phyloP scores from a whole-genome alignment of 2,113 vertebrate species.

The Chloropsis hardwickii region DNA sequence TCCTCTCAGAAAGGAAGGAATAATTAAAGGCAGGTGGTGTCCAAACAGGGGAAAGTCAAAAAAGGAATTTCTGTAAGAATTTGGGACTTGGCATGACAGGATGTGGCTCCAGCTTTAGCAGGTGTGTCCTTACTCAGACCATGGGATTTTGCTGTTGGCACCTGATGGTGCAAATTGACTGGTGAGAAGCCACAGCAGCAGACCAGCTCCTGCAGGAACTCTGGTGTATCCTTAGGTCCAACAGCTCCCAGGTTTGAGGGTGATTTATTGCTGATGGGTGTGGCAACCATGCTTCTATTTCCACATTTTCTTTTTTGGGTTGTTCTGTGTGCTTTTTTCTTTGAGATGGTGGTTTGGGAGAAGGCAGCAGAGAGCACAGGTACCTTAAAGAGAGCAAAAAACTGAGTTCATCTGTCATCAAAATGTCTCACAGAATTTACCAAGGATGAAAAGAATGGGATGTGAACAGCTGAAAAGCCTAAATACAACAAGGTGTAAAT shows the following conservation, averaged over 20 bases:
- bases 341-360: neutral
- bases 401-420: neutral
- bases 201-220: neutral
- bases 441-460: neutral
- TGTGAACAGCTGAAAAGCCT: neutral
- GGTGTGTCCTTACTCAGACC: neutral
- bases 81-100: neutral
- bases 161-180: neutral
- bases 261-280: neutral
- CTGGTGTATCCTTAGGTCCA: neutral
- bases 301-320: neutral
- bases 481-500: neutral
- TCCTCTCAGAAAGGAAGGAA: neutral
- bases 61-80: neutral
- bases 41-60: neutral
- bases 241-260: neutral
- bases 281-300: accelerated
- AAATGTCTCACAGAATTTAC: neutral
- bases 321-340: neutral
- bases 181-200: neutral
- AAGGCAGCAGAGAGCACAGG: neutral
- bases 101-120: neutral
- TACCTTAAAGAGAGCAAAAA: neutral
- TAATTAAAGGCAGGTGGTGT: neutral
- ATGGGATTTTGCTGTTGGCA: neutral